phyloP scores from a whole-genome alignment of 1,140 invertebrate species.

The Zaprionus inermis region DNA sequence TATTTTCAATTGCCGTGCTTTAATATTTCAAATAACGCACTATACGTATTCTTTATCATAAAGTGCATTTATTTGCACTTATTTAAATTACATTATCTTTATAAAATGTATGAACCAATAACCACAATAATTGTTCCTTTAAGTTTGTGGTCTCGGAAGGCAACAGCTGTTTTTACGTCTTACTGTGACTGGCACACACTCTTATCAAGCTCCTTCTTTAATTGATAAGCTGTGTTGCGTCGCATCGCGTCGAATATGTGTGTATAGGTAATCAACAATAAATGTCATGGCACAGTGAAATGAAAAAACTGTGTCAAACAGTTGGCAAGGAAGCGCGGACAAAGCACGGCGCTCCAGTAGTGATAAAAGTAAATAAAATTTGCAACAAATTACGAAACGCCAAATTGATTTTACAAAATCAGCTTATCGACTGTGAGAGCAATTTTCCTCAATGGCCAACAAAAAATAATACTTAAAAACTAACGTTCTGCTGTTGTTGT shows the following conservation, averaged over 20 bases:
- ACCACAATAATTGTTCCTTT: background rate
- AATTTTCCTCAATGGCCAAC: conserved; percentile 17
- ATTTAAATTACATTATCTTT: background rate
- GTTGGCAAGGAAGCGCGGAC: conserved; percentile 51
- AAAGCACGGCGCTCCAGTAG: conserved; percentile 50
- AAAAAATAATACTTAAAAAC: background rate
- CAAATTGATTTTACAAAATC: conserved; percentile 61
- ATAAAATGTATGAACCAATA: background rate
- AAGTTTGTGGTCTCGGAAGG: background rate
- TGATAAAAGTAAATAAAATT: conserved; percentile 51
- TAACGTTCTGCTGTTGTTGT: conserved; percentile 1
- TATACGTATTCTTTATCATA: too few relatives aligned
- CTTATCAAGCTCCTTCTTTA: conserved; percentile 40
- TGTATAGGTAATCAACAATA: conserved; percentile 73
- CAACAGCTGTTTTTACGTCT: conserved; percentile 33
- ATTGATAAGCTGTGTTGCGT: conserved; percentile 41
- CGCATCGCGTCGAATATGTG: conserved; percentile 35
- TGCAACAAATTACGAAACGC: conserved; percentile 62
- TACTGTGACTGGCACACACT: conserved; percentile 37
- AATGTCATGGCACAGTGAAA: conserved; percentile 58
- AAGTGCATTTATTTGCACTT: too few relatives aligned
- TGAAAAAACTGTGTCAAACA: conserved; percentile 67
- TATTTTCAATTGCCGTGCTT: too few relatives aligned
- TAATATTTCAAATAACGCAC: too few relatives aligned
- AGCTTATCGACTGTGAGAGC: background rate